Evolutionary conservation across 2,888 invertebrate genomes (phyloP), one percentile per base, ranked within the genome.

Genomic region (Acanthopleura granulata): DNA sequence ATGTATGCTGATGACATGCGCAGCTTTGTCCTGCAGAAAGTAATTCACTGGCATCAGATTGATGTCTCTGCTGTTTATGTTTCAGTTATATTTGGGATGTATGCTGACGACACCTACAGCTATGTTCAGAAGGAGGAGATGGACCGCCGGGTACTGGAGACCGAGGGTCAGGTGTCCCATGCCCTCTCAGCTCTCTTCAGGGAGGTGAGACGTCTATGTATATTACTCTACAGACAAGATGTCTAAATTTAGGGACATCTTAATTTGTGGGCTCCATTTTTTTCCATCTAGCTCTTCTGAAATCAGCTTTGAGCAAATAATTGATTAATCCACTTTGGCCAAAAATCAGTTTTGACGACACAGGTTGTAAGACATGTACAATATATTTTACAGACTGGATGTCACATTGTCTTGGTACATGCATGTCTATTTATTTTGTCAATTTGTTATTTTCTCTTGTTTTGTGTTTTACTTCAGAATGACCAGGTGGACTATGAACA

Each of bases 31-130:
- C 92, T 93, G 80, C 94, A 94, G 86, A 93, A 93, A 73, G 96
- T n/a, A n/a, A n/a, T n/a, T n/a, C n/a, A n/a, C n/a, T n/a, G n/a
- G n/a, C n/a, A n/a, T n/a, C n/a, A n/a, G n/a, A 9, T 40, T 40
- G 40, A 40, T 40, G 40, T 40, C 40, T 40, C 40, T 40, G 9
- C 40, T 40, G 40, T 66, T 66, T 27, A 14, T 80, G 91, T 85
- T 91, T 92, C 94, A 92, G 96, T 96, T 91, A 92, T 96, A 50
- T 96, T 96, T 94, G 94, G 95, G 25, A 92, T 96, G 75, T 96
- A 96, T 90, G 94, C 95, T 78, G 96, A 95, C 89, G 96, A 96
- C 88, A 93, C 93, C 79, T 94, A 94, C 79, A 93, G 93, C 11
- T 93, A 94, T 85, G 94, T 96, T 62, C 92, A 93, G 80, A 94